These are phyloP conservation scores for Heterodera filipjevi DNA, from an alignment of 2,888 invertebrate genomes.

Conservation along the genomic window DNA sequence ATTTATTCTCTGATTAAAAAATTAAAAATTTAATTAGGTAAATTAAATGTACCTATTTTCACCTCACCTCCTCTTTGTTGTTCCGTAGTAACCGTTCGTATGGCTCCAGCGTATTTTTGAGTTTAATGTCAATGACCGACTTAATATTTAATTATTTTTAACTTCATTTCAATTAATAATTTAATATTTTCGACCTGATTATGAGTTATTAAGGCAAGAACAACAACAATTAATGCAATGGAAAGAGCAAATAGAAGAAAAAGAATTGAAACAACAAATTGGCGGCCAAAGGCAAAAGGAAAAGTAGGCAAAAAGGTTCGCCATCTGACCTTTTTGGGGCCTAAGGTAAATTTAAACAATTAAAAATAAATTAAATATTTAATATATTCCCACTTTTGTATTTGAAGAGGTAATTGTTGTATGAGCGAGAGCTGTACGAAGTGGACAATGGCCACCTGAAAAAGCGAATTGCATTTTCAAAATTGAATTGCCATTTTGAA, in stretches of 20 bases:
- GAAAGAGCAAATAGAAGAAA: not conserved
- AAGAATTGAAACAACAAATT: slow-evolving; percentile 5
- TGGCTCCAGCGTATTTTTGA: not conserved
- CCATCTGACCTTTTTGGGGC: not conserved
- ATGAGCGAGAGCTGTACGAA: not conserved
- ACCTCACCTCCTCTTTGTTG: slow-evolving; percentile 4
- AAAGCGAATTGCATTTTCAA: not conserved
- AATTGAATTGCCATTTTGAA: not conserved
- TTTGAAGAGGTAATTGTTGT: not conserved
- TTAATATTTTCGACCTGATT: not conserved
- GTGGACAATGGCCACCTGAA: not conserved
- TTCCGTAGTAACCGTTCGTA: not conserved
- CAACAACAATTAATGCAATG: not conserved
- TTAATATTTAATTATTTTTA: not conserved
- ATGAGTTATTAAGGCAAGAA: slow-evolving; percentile 8
- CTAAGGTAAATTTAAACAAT: not conserved
- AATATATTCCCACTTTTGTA: not conserved
- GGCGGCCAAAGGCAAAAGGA: not conserved
- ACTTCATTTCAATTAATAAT: not conserved
- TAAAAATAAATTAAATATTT: not conserved
- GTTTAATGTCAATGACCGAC: slow-evolving; percentile 1
- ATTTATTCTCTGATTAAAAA: not conserved
- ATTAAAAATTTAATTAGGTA: not conserved
- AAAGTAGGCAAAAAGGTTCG: not conserved
- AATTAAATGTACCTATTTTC: not conserved